Base-by-base conservation (phyloP, 2,888 invertebrate species). In the Nesidiocoris tenuis region DNA sequence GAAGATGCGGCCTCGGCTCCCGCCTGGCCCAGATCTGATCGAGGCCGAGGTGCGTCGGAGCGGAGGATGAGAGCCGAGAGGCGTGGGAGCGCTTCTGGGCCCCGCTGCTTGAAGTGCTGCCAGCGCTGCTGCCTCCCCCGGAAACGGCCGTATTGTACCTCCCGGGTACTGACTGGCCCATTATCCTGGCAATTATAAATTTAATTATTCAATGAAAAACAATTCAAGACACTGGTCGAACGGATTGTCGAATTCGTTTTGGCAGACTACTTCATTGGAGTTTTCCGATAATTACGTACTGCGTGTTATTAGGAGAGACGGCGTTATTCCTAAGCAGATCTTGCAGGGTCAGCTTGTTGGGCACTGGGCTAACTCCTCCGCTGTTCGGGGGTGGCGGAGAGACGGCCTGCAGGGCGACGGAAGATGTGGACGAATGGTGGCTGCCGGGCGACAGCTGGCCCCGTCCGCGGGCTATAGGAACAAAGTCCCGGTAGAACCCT, bases 11-110 rank as follows among this genome's bases (percentile, higher is more conserved):
- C 70, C 95, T 87, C 2, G 95, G 94, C 83, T 95, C 95, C 78
- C 95, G 86, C 55, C 93, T 88, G 82, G 91, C 91, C 95, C 95
- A 95, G 78, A 95, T 90, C 84, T 91, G 85, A 79, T 94, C 94
- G 80, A 91, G 85, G 25, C 92, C 91, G 79, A 91, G 88, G 83
- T 94, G 92, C 74, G 94, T 93, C 1, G 94, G 94, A 24, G 95
- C 95, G 67, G 95, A 95, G 65, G 94, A 92, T 1, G 94, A 94
- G 1, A 95, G 86, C 76, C 93, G 88, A 25, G 91, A 88, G 77
- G 86, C 84, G 71, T 77, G 79, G 9, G 77, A 77, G 17, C 79
- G 67, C 9, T 78, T 78, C 39, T 70, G 61, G 12, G 74, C 72
- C n/a, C 76, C 76, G 22, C 68, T 23, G n/a, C 71, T 63, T 19